phyloP scores from a whole-genome alignment of 2,888 invertebrate genomes.

The Agriopis aurantiaria region DNA sequence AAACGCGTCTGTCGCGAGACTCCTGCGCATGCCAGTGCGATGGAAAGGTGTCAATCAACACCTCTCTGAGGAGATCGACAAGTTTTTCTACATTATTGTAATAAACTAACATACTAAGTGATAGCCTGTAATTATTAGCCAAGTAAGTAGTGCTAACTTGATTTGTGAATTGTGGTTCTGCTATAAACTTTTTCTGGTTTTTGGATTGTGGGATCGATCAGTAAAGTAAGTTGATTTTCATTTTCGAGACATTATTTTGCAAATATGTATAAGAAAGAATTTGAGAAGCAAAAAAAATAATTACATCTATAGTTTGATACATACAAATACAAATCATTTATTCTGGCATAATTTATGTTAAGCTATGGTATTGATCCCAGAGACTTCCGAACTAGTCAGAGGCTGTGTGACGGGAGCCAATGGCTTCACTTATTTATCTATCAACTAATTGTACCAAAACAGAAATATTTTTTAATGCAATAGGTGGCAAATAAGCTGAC shows the following conservation, averaged over 20 bases:
- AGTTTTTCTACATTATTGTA: background rate
- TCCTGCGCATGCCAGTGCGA: background rate
- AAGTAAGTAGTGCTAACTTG: background rate
- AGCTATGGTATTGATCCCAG: too few species aligned
- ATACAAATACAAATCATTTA: too few species aligned
- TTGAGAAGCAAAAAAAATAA: too few species aligned
- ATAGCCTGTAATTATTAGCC: background rate
- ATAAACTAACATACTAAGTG: background rate
- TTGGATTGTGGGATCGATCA: background rate
- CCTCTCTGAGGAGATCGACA: background rate
- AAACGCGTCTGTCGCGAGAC: background rate
- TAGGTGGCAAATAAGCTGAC: too few species aligned
- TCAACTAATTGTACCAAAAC: too few species aligned
- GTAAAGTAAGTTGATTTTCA: background rate
- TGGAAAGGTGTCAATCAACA: constrained; percentile 8
- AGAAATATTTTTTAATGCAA: too few species aligned
- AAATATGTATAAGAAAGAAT: too few species aligned
- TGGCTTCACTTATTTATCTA: too few species aligned
- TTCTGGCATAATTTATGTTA: too few species aligned
- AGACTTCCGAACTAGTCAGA: too few species aligned
- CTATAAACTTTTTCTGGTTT: background rate
- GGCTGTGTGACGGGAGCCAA: too few species aligned
- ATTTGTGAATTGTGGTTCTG: background rate
- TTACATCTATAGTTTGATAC: too few species aligned
- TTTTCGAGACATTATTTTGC: background rate